Evolutionary conservation across 2,888 invertebrate genomes (phyloP).

Genomic region (Siphlonurus alternatus): DNA sequence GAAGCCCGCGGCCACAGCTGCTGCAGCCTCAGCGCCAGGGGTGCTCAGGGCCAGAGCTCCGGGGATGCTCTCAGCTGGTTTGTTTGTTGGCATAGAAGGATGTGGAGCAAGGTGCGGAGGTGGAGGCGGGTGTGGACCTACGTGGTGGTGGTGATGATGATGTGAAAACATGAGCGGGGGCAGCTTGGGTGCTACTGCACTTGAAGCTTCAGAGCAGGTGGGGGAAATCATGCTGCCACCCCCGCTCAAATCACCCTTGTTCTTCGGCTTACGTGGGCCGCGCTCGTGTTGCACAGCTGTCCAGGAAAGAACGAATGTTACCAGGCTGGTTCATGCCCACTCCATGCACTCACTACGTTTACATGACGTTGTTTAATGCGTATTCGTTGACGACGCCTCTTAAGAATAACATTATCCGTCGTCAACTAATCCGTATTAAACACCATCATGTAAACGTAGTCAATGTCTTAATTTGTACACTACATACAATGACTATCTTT

Average conservation of each 20-base stretch:
- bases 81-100: constrained; percentile 18
- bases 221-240: constrained; percentile 17
- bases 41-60: constrained; percentile 6
- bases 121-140: constrained; percentile 25
- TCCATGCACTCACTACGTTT: no score
- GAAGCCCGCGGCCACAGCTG: constrained; percentile 12
- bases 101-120: constrained; percentile 19
- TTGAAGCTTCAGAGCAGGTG: constrained; percentile 16
- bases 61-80: constrained; percentile 15
- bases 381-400: no score
- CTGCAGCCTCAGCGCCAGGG: constrained; percentile 13
- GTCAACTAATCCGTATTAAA: no score
- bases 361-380: no score
- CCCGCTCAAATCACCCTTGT: constrained; percentile 21
- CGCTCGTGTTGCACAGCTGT: constrained; percentile 94
- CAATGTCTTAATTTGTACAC: no score
- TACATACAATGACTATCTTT: no score
- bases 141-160: constrained; percentile 21
- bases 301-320: constrained; percentile 20
- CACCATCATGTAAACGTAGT: no score
- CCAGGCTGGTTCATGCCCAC: no score
- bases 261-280: constrained; percentile 85
- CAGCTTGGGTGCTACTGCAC: constrained; percentile 10
- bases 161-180: constrained; percentile 15
- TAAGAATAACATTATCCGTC: no score